Evolutionary conservation across 1,140 invertebrate species (phyloP), one percentile per base, ranked within the genome.

Genomic region (Dinothrombium tinctorium): DNA sequence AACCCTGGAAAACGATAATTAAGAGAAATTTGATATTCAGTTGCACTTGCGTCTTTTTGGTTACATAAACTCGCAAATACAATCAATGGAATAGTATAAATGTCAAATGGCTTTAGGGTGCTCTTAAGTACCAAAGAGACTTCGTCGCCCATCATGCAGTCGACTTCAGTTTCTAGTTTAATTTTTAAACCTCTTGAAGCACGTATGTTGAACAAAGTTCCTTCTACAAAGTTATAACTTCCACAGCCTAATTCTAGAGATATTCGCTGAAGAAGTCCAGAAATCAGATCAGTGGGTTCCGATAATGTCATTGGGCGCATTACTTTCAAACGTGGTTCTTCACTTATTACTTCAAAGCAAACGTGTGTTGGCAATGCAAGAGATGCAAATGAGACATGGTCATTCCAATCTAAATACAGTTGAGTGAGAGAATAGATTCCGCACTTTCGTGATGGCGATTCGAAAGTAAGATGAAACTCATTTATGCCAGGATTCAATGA

Each of bases 31-130:
- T 72, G 69, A 53, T 78, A 73, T 48, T 80, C 73, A 54, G 74
- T 65, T 26, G 63, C 66, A 49, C 65, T 65, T 29, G 66, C 53
- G 54, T 69, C 68, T 49, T 65, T 69, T 48, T 71, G 72, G 2
- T 73, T 68, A 15, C 73, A 71, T 31, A 82, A 55, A 44, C 72
- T 69, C 3, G 76, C 74, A 25, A 76, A 65, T 14, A 82, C 62
- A 41, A 65, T 62, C 1, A 84, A 53, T 0, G 67, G 61, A 25
- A 76, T 57, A 25, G 57, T 60, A 0, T 66, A 62, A 1, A 65
- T 71, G 42, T 69, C 61, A 50, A 82, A 82, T 1, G 76, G 74
- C 44, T 69, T 66, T 40, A 71, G 61, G 54, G 19, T n/a, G n/a
- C n/a, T n/a, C n/a, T n/a, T n/a, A n/a, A n/a, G n/a, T n/a, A n/a